These are phyloP conservation scores for Myzus persicae DNA, from an alignment of 1,140 invertebrate species.

Conservation along the genomic window DNA sequence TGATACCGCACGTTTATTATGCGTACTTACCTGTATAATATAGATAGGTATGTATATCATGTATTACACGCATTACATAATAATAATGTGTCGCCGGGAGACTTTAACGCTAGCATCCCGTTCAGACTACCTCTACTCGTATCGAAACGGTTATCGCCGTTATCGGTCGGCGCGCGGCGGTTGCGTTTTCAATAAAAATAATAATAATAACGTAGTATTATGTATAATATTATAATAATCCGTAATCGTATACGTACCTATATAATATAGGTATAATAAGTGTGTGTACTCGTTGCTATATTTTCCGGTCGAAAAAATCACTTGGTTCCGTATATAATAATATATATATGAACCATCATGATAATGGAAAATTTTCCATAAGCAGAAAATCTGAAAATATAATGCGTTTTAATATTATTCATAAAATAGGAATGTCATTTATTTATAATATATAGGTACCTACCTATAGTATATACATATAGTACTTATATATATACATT, in stretches of 20 bases:
- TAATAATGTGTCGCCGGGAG: slow-evolving; percentile 24
- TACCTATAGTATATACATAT: neutral
- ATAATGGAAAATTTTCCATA: neutral
- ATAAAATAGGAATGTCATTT: slow-evolving; percentile 31
- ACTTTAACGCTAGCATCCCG: slow-evolving; percentile 29
- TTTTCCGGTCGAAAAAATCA: neutral
- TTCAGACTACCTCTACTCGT: neutral
- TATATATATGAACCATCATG: neutral
- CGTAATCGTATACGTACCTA: neutral
- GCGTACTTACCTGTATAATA: neutral
- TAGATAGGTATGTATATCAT: too few species aligned
- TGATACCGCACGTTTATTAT: neutral
- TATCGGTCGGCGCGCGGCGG: too few species aligned
- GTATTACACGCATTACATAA: neutral
- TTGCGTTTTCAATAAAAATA: neutral
- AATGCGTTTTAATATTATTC: neutral
- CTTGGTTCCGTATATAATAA: neutral
- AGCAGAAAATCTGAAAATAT: neutral
- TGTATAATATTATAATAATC: neutral
- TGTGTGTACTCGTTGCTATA: neutral
- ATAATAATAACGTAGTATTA: neutral
- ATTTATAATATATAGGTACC: neutral
- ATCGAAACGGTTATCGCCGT: neutral
- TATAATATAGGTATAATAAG: neutral
- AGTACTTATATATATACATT: neutral